These are phyloP conservation scores for Gisinianus flammeolus DNA, from an alignment of 2,888 invertebrate species.

Conservation along the genomic window DNA sequence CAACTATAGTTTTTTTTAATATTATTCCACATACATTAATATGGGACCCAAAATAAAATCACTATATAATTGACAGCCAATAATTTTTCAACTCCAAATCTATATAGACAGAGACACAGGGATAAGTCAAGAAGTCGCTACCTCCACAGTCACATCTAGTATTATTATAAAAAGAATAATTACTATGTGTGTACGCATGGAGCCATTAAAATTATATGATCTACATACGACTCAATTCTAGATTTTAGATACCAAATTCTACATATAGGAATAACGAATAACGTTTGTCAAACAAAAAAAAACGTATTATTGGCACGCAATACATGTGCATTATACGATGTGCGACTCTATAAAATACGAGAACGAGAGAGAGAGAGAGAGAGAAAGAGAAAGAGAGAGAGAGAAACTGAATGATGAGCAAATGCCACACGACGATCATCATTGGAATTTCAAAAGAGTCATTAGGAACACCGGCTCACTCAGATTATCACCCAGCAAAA, in stretches of 20 bases:
- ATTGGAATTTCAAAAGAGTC: slow-evolving; percentile 20
- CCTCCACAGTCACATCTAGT: not conserved
- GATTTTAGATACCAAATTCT: not conserved
- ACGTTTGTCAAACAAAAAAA: not conserved
- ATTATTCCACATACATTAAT: too few species aligned
- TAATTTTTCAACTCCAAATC: slow-evolving; percentile 8
- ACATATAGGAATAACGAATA: not conserved
- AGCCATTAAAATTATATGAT: not conserved
- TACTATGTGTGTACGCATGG: not conserved
- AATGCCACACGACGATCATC: slow-evolving; percentile 8
- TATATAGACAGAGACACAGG: too few species aligned
- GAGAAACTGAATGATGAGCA: not conserved
- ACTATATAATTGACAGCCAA: slow-evolving; percentile 20
- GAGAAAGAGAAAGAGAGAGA: not conserved
- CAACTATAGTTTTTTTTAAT: too few species aligned
- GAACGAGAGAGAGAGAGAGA: not conserved
- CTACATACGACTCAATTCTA: not conserved
- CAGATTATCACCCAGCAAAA: slow-evolving; percentile 13
- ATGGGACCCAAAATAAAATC: slow-evolving; percentile 22
- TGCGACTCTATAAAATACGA: not conserved
- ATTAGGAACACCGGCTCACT: slow-evolving; percentile 23
- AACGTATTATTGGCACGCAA: not conserved
- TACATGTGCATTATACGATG: not conserved
- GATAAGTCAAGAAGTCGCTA: too few species aligned
- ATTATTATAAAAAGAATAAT: not conserved